Evolutionary conservation across 2,113 vertebrate genomes (phyloP).

Genomic region (Colinus virginianus): DNA sequence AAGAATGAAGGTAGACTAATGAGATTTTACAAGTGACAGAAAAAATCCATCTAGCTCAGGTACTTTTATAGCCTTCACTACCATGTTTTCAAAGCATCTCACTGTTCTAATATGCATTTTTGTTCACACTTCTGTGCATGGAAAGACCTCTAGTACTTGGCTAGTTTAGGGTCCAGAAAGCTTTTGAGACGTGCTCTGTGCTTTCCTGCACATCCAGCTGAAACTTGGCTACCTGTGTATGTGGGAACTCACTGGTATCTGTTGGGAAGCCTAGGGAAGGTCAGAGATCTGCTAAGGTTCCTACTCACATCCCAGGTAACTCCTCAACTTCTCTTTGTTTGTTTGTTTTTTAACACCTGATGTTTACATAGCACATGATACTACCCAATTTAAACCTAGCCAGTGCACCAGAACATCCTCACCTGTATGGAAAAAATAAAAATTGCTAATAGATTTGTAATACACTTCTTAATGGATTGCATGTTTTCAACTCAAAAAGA

Average conservation of each 20-base stretch:
- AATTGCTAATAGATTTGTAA: not conserved
- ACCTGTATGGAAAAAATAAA: not conserved
- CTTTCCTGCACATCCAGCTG: not conserved
- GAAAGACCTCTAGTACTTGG: not conserved
- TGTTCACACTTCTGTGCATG: not conserved
- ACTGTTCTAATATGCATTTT: not conserved
- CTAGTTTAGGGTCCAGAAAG: not conserved
- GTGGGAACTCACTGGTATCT: not conserved
- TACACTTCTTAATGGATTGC: not conserved
- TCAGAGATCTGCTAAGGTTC: not conserved
- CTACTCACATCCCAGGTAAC: not conserved
- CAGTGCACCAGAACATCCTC: not conserved
- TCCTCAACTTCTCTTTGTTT: not conserved
- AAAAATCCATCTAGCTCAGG: not conserved
- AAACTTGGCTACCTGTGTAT: not conserved
- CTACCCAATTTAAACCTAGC: not conserved
- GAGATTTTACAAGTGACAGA: constrained; percentile 8
- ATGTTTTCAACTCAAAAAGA: not conserved
- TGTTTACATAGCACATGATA: not conserved
- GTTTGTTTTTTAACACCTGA: not conserved
- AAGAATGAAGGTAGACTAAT: not conserved
- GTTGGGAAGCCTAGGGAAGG: fast-evolving
- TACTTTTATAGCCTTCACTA: not conserved
- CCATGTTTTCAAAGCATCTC: not conserved
- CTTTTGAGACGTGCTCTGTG: not conserved